phyloP scores from a whole-genome alignment of 64 coral and sea anemone species.

The Dendronephthya gigantea region DNA sequence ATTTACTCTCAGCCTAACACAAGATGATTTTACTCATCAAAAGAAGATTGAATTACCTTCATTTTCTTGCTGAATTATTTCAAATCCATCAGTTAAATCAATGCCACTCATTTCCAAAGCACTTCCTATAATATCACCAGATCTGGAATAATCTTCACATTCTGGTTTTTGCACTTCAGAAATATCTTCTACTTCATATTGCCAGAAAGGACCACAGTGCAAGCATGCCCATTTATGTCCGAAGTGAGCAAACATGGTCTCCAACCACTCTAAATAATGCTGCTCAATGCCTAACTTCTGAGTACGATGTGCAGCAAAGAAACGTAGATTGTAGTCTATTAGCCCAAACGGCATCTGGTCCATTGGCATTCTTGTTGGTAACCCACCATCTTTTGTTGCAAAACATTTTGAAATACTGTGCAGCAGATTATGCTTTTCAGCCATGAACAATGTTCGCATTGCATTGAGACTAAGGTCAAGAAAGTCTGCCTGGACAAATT shows the following conservation, averaged over 20 bases:
- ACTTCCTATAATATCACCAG: background rate
- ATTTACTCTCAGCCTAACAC: too few species aligned
- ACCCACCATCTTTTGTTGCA: background rate
- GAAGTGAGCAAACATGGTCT: background rate
- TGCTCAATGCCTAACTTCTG: background rate
- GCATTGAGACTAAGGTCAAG: background rate
- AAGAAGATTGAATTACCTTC: background rate
- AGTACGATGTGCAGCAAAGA: background rate
- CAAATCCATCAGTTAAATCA: background rate
- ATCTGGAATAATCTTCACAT: background rate
- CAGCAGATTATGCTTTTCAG: background rate
- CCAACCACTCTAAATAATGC: background rate
- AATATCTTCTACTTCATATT: background rate
- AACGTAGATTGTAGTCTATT: background rate
- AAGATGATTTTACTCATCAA: background rate
- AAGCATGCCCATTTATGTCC: background rate
- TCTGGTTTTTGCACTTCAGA: background rate
- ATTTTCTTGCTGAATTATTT: background rate
- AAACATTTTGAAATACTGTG: background rate
- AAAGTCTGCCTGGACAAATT: background rate
- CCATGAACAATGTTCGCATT: background rate
- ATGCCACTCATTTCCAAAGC: conserved; percentile 3
- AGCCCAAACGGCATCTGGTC: background rate
- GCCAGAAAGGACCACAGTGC: background rate
- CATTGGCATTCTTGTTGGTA: background rate